A percentile compares a stretch with the other conserved stretches of the same genome.
phyloP scores from a whole-genome alignment of 2,113 vertebrate genomes.

The Hemibagrus wyckioides region DNA sequence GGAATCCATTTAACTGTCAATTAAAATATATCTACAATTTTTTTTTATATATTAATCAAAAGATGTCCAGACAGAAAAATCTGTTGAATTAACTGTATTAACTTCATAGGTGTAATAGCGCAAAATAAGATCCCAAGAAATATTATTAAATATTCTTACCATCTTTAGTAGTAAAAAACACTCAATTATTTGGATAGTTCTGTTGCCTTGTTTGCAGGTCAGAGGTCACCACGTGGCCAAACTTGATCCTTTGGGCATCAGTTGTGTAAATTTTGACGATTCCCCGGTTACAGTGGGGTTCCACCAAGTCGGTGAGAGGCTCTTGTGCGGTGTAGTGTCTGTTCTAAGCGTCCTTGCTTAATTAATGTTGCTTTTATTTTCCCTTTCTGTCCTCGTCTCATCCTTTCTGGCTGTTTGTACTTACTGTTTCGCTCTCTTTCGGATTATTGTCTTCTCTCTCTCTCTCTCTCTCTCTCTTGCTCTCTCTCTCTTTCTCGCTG shows the following conservation, averaged over 20 bases:
- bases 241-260: constrained; percentile 95
- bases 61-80: neutral
- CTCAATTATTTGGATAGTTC: neutral
- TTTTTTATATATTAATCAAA: neutral
- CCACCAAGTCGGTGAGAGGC: constrained; percentile 91
- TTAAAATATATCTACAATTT: neutral
- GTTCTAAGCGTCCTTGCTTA: constrained; percentile 57
- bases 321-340: constrained; percentile 64
- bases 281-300: constrained; percentile 83
- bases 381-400: constrained; percentile 52
- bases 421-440: constrained; percentile 38
- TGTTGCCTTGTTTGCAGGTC: constrained; percentile 80
- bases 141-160: neutral
- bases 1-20: neutral
- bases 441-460: constrained; percentile 41
- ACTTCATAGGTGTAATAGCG: neutral
- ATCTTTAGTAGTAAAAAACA: neutral
- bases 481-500: neutral
- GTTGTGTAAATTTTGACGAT: constrained; percentile 94
- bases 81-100: neutral
- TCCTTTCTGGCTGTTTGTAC: constrained; percentile 30
- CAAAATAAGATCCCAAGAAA: neutral
- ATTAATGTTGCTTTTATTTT: constrained; percentile 49
- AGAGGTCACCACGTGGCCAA: constrained; percentile 95
- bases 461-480: constrained; percentile 37